Evolutionary conservation across 2,113 vertebrate genomes (phyloP).

Genomic region (Morone saxatilis): DNA sequence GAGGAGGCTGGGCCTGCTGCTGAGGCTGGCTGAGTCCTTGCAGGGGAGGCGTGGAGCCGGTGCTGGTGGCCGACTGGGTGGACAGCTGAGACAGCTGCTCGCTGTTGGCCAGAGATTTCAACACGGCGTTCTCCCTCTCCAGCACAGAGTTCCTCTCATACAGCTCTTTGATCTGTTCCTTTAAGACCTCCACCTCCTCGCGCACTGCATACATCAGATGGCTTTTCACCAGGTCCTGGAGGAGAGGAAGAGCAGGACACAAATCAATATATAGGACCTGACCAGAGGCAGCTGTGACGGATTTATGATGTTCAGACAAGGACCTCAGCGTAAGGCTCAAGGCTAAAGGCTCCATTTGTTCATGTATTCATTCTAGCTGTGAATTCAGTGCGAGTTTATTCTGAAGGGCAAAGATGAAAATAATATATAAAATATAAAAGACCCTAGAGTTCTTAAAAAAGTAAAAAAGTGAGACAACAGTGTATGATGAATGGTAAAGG

Average conservation of each 20-base stretch:
- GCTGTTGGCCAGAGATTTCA: constrained; percentile 96
- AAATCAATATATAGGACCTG: neutral
- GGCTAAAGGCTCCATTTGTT: neutral
- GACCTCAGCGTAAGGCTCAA: constrained; percentile 1
- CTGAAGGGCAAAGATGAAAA: neutral
- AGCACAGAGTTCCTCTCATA: constrained; percentile 98
- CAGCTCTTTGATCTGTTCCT: constrained; percentile 99
- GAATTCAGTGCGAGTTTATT: neutral
- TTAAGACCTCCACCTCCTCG: constrained; percentile 99
- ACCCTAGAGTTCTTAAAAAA: neutral
- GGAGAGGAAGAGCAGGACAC: constrained; percentile 8
- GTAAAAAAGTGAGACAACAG: neutral
- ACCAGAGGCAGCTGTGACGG: neutral
- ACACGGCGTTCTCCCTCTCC: constrained; percentile 97
- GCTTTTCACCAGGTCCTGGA: constrained; percentile 99
- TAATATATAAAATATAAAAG: neutral
- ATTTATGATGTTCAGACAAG: constrained; percentile 18
- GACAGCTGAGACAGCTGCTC: constrained; percentile 97
- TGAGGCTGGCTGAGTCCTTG: constrained; percentile 66
- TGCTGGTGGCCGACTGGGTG: constrained; percentile 81
- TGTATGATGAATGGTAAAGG: neutral
- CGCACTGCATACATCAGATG: constrained; percentile 99
- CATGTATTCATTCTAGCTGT: constrained; percentile 1
- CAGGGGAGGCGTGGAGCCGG: constrained; percentile 59
- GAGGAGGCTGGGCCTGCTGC: constrained; percentile 39